Evolutionary conservation across 2,888 invertebrate genomes (phyloP).

Genomic region (Gymnoscelis rufifasciata): DNA sequence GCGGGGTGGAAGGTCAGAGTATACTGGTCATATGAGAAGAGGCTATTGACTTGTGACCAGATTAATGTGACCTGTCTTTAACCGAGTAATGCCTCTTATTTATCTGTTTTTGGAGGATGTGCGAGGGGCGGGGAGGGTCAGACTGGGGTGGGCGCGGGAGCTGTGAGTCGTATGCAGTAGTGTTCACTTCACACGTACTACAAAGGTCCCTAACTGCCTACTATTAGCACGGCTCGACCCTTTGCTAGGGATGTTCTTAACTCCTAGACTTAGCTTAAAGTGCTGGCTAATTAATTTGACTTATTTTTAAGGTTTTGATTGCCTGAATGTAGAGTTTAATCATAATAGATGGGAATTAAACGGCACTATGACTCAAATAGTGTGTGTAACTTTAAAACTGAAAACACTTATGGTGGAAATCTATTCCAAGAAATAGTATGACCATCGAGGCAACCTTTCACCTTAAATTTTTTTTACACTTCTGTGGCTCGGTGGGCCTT

Average conservation of each 20-base stretch:
- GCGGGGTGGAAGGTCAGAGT: slow-evolving; percentile 2
- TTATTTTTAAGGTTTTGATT: too few species aligned
- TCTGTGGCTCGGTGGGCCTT: too few species aligned
- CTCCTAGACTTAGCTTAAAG: not conserved
- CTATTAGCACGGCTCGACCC: slow-evolving; percentile 71
- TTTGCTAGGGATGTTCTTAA: slow-evolving; percentile 50
- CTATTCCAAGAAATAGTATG: too few species aligned
- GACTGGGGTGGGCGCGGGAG: slow-evolving; percentile 31
- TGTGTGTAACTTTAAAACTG: too few species aligned
- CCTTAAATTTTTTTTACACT: too few species aligned
- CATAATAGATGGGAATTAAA: too few species aligned
- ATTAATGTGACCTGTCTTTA: slow-evolving; percentile 31
- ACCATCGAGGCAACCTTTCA: too few species aligned
- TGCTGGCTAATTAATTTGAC: too few species aligned
- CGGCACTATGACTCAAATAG: too few species aligned
- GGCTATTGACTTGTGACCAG: slow-evolving; percentile 39
- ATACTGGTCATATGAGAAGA: slow-evolving; percentile 9
- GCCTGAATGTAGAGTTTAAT: too few species aligned
- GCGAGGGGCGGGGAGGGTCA: slow-evolving; percentile 30
- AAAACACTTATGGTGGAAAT: too few species aligned
- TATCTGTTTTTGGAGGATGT: not conserved
- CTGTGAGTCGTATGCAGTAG: slow-evolving; percentile 57
- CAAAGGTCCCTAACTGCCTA: slow-evolving; percentile 77
- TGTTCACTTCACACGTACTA: slow-evolving; percentile 74
- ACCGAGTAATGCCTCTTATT: not conserved